A percentile compares a stretch with the other conserved stretches of the same genome.
Evolutionary conservation across 2,797 vertebrate genomes (phyloP).

Genomic region (Anguilla obscura): DNA sequence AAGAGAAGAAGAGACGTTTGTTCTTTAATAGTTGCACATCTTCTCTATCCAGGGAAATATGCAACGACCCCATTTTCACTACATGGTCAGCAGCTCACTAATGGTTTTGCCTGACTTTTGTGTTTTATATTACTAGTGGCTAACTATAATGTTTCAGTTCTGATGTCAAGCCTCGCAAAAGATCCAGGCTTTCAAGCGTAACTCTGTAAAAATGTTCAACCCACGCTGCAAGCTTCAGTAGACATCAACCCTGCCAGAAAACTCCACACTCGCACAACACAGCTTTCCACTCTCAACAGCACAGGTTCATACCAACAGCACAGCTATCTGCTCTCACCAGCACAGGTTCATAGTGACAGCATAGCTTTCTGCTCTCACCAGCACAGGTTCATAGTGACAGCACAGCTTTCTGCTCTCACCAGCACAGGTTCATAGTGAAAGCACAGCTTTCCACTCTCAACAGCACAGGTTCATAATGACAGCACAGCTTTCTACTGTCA

Average conservation of each 20-base stretch:
- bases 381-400: neutral
- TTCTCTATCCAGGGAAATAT: neutral
- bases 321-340: too few species aligned
- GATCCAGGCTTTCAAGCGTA: neutral
- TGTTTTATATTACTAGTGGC: neutral
- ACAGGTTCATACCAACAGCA: neutral
- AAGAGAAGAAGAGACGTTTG: constrained; percentile 34
- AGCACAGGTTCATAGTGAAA: neutral
- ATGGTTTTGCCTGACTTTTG: neutral
- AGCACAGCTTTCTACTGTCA: neutral
- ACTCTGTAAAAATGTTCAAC: neutral
- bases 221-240: neutral
- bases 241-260: neutral
- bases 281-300: neutral
- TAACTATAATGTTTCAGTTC: neutral
- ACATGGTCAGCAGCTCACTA: neutral
- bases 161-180: neutral
- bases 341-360: neutral
- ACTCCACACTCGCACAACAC: too few species aligned
- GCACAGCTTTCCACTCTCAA: too few species aligned
- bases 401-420: neutral
- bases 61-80: neutral
- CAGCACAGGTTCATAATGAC: neutral
- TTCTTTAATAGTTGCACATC: neutral
- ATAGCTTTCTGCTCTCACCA: too few species aligned